A percentile compares a stretch with the other conserved stretches of the same genome.
phyloP scores from a whole-genome alignment of 2,797 vertebrate species.

The Rhinophrynus dorsalis region DNA sequence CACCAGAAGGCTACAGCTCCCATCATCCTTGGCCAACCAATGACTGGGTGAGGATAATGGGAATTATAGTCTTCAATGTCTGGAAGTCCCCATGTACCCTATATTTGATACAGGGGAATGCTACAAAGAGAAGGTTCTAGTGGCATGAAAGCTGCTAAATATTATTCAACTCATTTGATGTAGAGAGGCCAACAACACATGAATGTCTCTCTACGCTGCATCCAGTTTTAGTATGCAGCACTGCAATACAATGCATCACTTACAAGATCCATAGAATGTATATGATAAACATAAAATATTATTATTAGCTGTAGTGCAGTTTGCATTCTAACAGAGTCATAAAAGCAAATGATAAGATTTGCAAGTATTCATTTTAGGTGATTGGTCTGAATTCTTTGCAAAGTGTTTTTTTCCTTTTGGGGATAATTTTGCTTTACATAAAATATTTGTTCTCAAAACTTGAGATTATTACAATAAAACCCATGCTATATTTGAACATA shows the following conservation, averaged over 20 bases:
- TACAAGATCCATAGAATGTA: not conserved
- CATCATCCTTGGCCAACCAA: no score
- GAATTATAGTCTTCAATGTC: no score
- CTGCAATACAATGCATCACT: not conserved
- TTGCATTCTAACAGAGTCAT: not conserved
- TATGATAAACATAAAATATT: not conserved
- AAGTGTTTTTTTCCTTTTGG: conserved; percentile 3
- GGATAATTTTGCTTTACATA: conserved; percentile 33
- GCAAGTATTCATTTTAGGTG: conserved; percentile 9
- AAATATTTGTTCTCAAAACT: conserved; percentile 15
- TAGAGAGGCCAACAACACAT: no score
- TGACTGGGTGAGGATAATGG: no score
- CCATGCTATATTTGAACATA: conserved; percentile 11
- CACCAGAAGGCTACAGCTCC: no score
- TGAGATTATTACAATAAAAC: conserved; percentile 29
- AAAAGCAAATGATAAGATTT: not conserved
- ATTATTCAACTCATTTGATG: no score
- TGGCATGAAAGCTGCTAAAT: no score
- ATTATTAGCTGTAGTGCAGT: not conserved
- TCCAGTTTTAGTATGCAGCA: no score
- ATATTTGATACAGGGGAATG: no score
- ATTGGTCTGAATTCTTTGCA: conserved; percentile 21
- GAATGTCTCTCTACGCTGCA: no score
- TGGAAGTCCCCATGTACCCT: no score
- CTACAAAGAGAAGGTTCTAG: no score